Percentiles rank a stretch among this genome's conserved stretches.
phyloP scores from a whole-genome alignment of 2,888 invertebrate genomes.

The Temnothorax rugatulus region DNA sequence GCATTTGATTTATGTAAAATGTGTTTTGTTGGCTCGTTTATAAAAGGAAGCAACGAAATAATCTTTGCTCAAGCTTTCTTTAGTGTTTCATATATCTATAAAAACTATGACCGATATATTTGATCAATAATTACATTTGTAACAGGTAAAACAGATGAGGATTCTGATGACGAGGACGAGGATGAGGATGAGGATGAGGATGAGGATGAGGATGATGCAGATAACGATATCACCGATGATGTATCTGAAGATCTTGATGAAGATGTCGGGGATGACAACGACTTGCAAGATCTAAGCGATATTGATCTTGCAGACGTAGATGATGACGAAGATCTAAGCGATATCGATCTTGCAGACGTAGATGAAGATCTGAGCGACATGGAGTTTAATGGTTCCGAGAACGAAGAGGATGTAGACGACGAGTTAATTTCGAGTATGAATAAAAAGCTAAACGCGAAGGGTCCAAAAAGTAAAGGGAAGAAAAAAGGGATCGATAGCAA shows the following conservation, averaged over 20 bases:
- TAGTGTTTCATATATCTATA: neutral
- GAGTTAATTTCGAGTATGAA: constrained; percentile 70
- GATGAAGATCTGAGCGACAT: constrained; percentile 86
- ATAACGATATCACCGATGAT: constrained; percentile 68
- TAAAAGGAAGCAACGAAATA: neutral
- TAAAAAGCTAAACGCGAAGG: constrained; percentile 62
- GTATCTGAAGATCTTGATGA: constrained; percentile 56
- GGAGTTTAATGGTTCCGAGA: constrained; percentile 83
- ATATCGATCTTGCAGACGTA: constrained; percentile 80
- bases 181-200: constrained; percentile 64
- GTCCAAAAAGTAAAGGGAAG: constrained; percentile 15
- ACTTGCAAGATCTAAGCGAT: constrained; percentile 75
- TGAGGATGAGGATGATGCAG: constrained; percentile 69
- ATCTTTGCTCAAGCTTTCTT: constrained; percentile 10
- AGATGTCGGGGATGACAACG: constrained; percentile 75
- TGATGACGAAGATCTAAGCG: constrained; percentile 83
- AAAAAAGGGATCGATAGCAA: constrained; percentile 74
- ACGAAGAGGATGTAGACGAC: constrained; percentile 64
- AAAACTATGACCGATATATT: neutral
- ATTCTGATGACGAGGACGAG: constrained; percentile 51
- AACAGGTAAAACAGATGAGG: constrained; percentile 36
- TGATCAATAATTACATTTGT: neutral
- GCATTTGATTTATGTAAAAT: neutral
- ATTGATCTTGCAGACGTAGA: constrained; percentile 80
- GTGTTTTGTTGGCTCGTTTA: constrained; percentile 29